phyloP scores from a whole-genome alignment of 1,140 invertebrate species.

The Holcopasites calliopsidis region DNA sequence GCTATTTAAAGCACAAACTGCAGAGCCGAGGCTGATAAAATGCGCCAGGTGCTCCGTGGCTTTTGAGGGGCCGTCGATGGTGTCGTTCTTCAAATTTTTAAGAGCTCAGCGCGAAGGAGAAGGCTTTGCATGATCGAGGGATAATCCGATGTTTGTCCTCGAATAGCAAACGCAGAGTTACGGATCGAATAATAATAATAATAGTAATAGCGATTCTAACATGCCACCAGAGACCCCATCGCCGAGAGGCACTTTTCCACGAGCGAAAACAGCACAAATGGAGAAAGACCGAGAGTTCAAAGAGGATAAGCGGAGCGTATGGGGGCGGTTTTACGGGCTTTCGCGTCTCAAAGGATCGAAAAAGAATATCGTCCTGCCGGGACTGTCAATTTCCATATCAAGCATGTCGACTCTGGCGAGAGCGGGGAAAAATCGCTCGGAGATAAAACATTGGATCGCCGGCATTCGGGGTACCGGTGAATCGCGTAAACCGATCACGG shows the following conservation, averaged over 20 bases:
- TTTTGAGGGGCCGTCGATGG: not conserved
- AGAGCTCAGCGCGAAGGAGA: no score
- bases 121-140: no score
- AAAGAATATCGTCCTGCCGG: conserved; percentile 16
- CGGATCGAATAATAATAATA: no score
- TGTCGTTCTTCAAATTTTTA: not conserved
- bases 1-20: conserved; percentile 60
- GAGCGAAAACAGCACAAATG: no score
- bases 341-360: conserved; percentile 21
- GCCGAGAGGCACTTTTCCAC: no score
- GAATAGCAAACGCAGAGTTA: no score
- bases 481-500: conserved; percentile 3
- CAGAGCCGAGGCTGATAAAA: conserved; percentile 51
- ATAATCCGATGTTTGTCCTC: no score
- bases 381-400: conserved; percentile 21
- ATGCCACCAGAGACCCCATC: no score
- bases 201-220: no score
- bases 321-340: not conserved
- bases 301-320: conserved; percentile 1
- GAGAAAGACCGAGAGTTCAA: no score
- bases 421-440: not conserved
- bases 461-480: not conserved
- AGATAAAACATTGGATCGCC: conserved; percentile 9
- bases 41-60: conserved; percentile 24
- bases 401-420: not conserved